Evolutionary conservation across 2,888 invertebrate genomes (phyloP).

Genomic region (Ptychoptera contaminata): DNA sequence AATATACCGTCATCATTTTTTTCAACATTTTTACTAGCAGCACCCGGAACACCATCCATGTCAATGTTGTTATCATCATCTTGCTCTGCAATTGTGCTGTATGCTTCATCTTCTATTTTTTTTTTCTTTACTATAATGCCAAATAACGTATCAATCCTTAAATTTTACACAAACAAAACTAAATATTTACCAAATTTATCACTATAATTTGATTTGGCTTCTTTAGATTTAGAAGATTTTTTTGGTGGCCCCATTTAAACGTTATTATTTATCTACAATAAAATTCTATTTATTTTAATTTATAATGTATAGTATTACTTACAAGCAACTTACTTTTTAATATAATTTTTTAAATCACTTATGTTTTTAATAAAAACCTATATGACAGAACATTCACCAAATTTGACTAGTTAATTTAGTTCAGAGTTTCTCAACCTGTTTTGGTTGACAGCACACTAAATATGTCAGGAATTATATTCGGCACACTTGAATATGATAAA

Average conservation of each 20-base stretch:
- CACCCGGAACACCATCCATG: constrained; percentile 49
- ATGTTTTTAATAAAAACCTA: too few species aligned
- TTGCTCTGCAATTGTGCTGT: constrained; percentile 38
- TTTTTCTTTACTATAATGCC: constrained; percentile 35
- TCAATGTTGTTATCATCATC: constrained; percentile 26
- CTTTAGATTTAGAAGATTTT: constrained; percentile 23
- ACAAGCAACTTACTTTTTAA: too few species aligned
- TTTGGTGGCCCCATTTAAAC: constrained; percentile 27
- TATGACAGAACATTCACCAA: too few species aligned
- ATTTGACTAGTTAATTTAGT: too few species aligned
- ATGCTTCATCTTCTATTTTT: constrained; percentile 41
- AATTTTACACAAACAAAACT: not conserved
- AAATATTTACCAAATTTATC: constrained; percentile 9
- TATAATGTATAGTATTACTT: too few species aligned
- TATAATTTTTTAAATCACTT: too few species aligned
- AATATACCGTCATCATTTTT: constrained; percentile 56
- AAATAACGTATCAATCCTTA: not conserved
- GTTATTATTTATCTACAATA: not conserved
- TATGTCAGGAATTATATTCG: too few species aligned
- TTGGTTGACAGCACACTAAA: too few species aligned
- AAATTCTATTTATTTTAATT: not conserved
- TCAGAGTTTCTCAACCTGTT: too few species aligned
- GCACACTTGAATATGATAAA: too few species aligned
- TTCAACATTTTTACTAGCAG: constrained; percentile 75
- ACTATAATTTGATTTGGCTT: constrained; percentile 17